phyloP scores from a whole-genome alignment of 1,140 invertebrate species.

The Zaprionus ghesquierei region DNA sequence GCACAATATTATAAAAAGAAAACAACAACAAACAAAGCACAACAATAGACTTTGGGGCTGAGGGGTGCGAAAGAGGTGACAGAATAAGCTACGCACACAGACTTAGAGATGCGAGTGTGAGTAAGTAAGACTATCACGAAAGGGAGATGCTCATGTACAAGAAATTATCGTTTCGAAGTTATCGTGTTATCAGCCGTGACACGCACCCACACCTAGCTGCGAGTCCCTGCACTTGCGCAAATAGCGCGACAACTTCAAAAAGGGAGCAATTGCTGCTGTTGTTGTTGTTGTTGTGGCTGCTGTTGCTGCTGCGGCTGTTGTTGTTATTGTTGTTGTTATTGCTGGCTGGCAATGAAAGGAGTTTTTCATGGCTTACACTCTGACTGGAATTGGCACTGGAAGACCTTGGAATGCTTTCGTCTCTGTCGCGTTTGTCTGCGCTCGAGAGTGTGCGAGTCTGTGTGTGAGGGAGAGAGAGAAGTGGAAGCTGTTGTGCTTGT shows the following conservation, averaged over 20 bases:
- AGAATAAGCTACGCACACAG: not conserved
- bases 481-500: conserved; percentile 50
- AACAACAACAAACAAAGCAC: conserved; percentile 3
- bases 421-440: conserved; percentile 2
- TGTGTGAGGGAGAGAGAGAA: conserved; percentile 4
- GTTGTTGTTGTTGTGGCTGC: conserved; percentile 24
- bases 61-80: not conserved
- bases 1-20: conserved; percentile 9
- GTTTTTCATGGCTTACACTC: conserved; percentile 55
- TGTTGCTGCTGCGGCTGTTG: conserved; percentile 1
- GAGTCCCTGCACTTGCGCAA: conserved; percentile 77
- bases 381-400: conserved; percentile 66
- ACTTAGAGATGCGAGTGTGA: conserved; percentile 17
- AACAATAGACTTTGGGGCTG: not conserved
- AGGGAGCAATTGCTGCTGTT: conserved; percentile 50
- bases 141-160: not conserved
- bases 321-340: conserved; percentile 9
- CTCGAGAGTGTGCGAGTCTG: not conserved
- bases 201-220: conserved; percentile 17
- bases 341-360: conserved; percentile 67
- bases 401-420: conserved; percentile 53
- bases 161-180: not conserved
- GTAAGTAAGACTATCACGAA: not conserved
- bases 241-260: conserved; percentile 71
- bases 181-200: conserved; percentile 27